Evolutionary conservation across 2,113 vertebrate genomes (phyloP), one percentile per base, ranked within the genome.

Genomic region (Panthera uncia): DNA sequence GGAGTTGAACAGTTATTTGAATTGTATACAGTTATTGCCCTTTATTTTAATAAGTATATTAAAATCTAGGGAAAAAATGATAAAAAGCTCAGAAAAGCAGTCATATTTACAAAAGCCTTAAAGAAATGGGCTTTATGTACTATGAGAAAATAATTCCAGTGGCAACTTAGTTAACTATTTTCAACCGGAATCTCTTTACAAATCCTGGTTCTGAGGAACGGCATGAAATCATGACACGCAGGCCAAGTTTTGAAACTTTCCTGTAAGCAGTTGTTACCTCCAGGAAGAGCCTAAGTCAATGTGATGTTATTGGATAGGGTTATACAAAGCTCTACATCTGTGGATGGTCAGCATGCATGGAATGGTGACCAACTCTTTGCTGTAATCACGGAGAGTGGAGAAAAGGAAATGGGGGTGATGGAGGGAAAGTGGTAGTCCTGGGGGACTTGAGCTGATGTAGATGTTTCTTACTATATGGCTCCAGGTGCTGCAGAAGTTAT

Each of bases 41-140:
- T 38, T 93, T 92, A 91, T 80, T 78, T 88, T 78, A 87, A 50
- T 50, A 81, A 73, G 5, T 29, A 63, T 1, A 65, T 76, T 91
- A 88, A 88, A 85, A 7, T 38, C 25, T 21, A 45, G 94, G n/a
- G 85, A 88, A 90, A 81, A 91, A 95, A 94, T 86, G 55, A 85
- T 13, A 82, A 66, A 90, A 84, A 95, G 21, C 61, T 85, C 31
- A 69, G 57, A 80, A 61, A 91, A 94, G 45, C 93, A 10, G 45
- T 27, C 66, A 81, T 31, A 52, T 48, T 71, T 87, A 71, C 74
- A 52, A 55, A 61, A 92, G 19, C 45, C 73, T 63, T 80, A 48
- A 83, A 82, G 68, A 88, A 89, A 82, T 18, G 61, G 31, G 52
- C 55, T 31, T 82, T 66, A 76, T 55, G 16, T 48, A 87, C 6